phyloP scores from a whole-genome alignment of 2,888 invertebrate genomes.

The Ormyrus pomaceus region DNA sequence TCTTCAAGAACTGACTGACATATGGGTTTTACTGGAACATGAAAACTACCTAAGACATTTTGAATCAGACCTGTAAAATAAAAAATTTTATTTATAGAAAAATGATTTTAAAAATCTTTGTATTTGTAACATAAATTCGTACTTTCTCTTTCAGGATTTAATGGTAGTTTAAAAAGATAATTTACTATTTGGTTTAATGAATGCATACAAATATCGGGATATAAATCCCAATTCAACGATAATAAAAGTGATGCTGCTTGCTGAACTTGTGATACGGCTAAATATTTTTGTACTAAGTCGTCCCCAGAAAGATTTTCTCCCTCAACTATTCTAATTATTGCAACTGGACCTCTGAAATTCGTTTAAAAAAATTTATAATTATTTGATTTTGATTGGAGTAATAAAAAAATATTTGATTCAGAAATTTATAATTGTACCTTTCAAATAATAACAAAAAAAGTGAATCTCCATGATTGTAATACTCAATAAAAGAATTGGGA shows the following conservation, averaged over 20 bases:
- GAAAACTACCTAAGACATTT: conserved; percentile 88
- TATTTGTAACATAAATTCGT: conserved; percentile 52
- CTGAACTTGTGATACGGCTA: conserved; percentile 81
- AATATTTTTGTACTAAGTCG: conserved; percentile 81
- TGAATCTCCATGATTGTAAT: conserved; percentile 77
- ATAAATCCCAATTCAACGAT: conserved; percentile 87
- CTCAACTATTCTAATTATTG: conserved; percentile 78
- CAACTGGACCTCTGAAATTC: conserved; percentile 78
- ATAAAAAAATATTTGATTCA: conserved; percentile 7
- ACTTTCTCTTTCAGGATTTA: conserved; percentile 81
- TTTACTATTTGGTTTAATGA: conserved; percentile 85
- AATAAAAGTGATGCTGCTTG: conserved; percentile 82
- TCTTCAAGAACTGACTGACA: conserved; percentile 83
- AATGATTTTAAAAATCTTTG: conserved; percentile 1
- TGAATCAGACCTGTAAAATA: conserved; percentile 77
- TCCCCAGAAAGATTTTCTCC: conserved; percentile 79
- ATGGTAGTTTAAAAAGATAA: conserved; percentile 79
- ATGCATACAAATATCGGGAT: conserved; percentile 85
- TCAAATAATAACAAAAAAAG: conserved; percentile 80
- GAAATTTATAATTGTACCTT: conserved; percentile 69
- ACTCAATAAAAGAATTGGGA: conserved; percentile 71
- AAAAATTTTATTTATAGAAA: too few relatives aligned
- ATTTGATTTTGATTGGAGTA: background rate
- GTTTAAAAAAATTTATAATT: conserved; percentile 33
- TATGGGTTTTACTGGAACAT: conserved; percentile 82